These are phyloP conservation scores for Myotis myotis DNA, from an alignment of 2,797 vertebrate species.

Conservation along the genomic window DNA sequence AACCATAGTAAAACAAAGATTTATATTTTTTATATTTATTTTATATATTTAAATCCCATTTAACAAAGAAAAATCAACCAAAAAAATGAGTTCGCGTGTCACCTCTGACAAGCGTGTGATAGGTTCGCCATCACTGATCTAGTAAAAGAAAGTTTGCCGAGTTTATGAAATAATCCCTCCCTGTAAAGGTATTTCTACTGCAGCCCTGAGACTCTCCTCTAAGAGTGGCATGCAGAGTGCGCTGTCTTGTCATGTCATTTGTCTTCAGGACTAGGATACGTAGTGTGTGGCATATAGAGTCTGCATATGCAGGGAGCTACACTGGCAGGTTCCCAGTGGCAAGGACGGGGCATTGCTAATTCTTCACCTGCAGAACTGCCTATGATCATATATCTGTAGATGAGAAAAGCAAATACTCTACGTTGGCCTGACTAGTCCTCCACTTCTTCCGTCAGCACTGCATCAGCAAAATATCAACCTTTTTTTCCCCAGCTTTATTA, in stretches of 20 bases:
- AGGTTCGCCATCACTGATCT: neutral
- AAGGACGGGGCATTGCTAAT: neutral
- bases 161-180: neutral
- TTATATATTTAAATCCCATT: too few relatives aligned
- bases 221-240: neutral
- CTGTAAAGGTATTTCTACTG: conserved; percentile 47
- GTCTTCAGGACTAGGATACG: neutral
- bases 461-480: neutral
- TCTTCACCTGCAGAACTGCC: neutral
- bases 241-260: neutral
- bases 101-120: too few relatives aligned
- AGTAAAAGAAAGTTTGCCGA: neutral
- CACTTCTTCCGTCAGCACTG: neutral
- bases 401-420: neutral
- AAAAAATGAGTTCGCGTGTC: too few relatives aligned
- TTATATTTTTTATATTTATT: too few relatives aligned
- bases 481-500: conserved; percentile 31
- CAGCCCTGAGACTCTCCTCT: conserved; percentile 29
- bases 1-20: too few relatives aligned
- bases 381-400: neutral
- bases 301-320: rapidly evolving
- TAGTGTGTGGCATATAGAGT: rapidly evolving
- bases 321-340: neutral
- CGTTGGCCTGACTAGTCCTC: neutral
- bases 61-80: too few relatives aligned